These are phyloP conservation scores for Drosophila dives DNA, from an alignment of 2,888 invertebrate genomes.

Conservation along the genomic window DNA sequence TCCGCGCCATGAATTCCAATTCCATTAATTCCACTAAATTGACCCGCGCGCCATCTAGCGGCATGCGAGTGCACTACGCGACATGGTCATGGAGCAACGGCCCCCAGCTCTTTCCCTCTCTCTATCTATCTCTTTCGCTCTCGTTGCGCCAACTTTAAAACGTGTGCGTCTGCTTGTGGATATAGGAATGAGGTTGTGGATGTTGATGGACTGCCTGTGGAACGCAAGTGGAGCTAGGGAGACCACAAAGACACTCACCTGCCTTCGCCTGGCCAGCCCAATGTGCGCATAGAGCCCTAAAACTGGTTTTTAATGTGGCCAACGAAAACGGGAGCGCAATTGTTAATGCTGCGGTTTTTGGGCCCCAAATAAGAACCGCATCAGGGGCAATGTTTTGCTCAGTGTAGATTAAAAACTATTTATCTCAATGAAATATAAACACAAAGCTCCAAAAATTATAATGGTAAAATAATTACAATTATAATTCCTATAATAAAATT, in stretches of 20 bases:
- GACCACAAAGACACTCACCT: slow-evolving; percentile 40
- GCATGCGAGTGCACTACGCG: slow-evolving; percentile 82
- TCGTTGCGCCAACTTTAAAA: slow-evolving; percentile 36
- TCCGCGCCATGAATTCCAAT: slow-evolving; percentile 85
- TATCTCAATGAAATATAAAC: neutral
- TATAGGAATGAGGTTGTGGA: slow-evolving; percentile 28
- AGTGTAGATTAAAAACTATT: neutral
- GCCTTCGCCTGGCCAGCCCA: slow-evolving; percentile 28
- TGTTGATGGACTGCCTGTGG: slow-evolving; percentile 56
- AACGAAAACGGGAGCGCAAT: slow-evolving; percentile 51
- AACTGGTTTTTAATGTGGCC: slow-evolving; percentile 48
- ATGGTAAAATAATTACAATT: neutral
- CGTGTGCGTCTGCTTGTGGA: slow-evolving; percentile 17
- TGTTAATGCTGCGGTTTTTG: slow-evolving; percentile 2
- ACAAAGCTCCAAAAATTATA: neutral
- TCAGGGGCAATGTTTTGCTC: neutral
- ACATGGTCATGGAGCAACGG: slow-evolving; percentile 59
- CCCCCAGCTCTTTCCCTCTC: slow-evolving; percentile 12
- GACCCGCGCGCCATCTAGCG: slow-evolving; percentile 81
- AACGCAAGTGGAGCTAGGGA: slow-evolving; percentile 52
- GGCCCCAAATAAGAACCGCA: slow-evolving; percentile 7
- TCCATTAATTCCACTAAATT: slow-evolving; percentile 85
- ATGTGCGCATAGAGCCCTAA: slow-evolving; percentile 21
- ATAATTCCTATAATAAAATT: neutral
- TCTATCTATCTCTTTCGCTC: neutral